Evolutionary conservation across 2,888 invertebrate genomes (phyloP).

Genomic region (Lamproptera curius): DNA sequence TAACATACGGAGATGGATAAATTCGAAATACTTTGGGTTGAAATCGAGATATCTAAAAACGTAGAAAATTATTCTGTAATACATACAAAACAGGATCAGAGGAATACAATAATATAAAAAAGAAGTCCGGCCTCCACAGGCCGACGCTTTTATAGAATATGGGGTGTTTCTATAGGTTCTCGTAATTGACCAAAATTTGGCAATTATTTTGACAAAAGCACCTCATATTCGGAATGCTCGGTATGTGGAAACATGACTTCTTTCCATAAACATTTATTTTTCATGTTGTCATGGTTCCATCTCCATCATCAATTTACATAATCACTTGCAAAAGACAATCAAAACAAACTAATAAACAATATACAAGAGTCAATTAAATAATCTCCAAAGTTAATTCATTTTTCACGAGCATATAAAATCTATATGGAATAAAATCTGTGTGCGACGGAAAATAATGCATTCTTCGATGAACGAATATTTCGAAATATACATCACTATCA

Average conservation of each 20-base stretch:
- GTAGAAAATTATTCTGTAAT: conserved; percentile 10
- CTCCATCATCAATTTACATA: not conserved
- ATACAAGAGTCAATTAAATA: not conserved
- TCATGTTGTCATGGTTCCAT: not conserved
- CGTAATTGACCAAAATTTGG: conserved; percentile 12
- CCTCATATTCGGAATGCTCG: not conserved
- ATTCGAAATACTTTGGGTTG: conserved; percentile 11
- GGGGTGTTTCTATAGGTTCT: not conserved
- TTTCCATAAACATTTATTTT: not conserved
- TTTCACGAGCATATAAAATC: too few species aligned
- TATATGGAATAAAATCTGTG: too few species aligned
- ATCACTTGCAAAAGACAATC: not conserved
- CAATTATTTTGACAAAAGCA: not conserved
- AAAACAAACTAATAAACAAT: not conserved
- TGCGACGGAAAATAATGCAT: too few species aligned
- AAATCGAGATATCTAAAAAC: conserved; percentile 24
- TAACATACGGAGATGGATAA: conserved; percentile 28
- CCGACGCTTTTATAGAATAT: too few species aligned
- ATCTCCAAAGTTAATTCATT: not conserved
- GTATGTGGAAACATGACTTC: conserved; percentile 2
- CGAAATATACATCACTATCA: too few species aligned
- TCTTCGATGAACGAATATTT: too few species aligned
- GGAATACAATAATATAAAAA: not conserved
- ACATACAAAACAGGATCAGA: too few species aligned
- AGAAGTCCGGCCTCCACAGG: conserved; percentile 6